A percentile compares a stretch with the other conserved stretches of the same genome.
phyloP scores from a whole-genome alignment of 2,888 invertebrate genomes.

The Ophion ellenae region DNA sequence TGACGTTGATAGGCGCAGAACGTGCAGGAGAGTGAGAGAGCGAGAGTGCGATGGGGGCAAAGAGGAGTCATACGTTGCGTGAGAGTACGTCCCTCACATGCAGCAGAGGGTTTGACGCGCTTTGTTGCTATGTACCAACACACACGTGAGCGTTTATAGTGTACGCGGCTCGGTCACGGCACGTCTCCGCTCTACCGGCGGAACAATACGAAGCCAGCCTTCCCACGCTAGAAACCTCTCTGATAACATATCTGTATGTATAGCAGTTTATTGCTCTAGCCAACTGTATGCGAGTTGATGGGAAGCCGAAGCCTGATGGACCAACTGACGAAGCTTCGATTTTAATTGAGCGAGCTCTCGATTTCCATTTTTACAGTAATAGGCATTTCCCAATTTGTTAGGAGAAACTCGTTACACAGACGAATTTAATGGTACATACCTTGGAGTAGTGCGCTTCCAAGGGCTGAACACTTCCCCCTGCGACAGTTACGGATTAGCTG shows the following conservation, averaged over 20 bases:
- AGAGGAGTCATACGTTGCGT: conserved; percentile 46
- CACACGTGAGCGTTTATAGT: neutral
- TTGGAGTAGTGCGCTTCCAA: neutral
- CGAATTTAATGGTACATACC: neutral
- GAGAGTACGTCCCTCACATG: conserved; percentile 25
- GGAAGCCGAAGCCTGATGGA: neutral
- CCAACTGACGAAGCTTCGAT: conserved; percentile 6
- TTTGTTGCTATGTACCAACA: neutral
- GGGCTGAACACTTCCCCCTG: too few relatives aligned
- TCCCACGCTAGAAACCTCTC: conserved; percentile 50
- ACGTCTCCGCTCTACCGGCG: conserved; percentile 25
- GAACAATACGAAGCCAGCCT: conserved; percentile 43
- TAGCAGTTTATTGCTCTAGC: neutral
- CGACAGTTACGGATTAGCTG: too few relatives aligned
- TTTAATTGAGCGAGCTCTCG: conserved; percentile 7
- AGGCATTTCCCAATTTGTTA: neutral
- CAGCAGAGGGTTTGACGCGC: conserved; percentile 27
- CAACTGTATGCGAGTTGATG: neutral
- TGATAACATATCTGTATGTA: conserved; percentile 8
- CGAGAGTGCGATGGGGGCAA: neutral
- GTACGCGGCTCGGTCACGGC: conserved; percentile 12
- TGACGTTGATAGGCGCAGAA: conserved; percentile 35
- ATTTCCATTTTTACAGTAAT: conserved; percentile 1
- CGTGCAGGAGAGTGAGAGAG: conserved; percentile 1
- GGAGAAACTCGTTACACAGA: neutral